These are phyloP conservation scores for Triops longicaudatus DNA, from an alignment of 1,140 invertebrate genomes.

Conservation along the genomic window DNA sequence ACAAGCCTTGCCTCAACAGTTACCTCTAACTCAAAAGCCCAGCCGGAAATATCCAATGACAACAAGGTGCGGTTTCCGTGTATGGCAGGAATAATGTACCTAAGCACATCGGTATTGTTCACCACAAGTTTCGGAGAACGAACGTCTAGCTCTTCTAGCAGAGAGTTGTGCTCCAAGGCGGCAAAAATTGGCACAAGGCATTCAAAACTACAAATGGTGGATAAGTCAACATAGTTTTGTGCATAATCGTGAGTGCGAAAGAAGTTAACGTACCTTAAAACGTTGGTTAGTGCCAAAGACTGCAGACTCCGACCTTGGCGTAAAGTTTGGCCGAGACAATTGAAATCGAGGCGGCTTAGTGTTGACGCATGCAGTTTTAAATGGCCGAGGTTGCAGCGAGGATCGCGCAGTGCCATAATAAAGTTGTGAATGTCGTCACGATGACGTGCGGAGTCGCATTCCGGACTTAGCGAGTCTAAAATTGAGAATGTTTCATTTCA, in stretches of 20 bases:
- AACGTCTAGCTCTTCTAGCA: neutral
- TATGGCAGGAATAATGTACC: neutral
- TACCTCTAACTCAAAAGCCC: neutral
- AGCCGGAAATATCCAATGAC: neutral
- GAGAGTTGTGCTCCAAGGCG: neutral
- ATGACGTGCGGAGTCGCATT: neutral
- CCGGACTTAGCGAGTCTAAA: neutral
- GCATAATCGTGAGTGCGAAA: neutral
- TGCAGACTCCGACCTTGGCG: neutral
- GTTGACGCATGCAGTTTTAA: neutral
- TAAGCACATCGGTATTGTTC: neutral
- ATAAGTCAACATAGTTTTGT: neutral
- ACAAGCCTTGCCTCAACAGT: neutral
- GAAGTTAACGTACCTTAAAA: neutral
- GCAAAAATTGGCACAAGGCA: neutral
- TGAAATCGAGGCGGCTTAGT: neutral
- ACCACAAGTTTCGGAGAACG: neutral
- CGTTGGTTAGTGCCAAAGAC: neutral
- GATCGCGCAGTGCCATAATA: neutral
- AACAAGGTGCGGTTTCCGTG: neutral
- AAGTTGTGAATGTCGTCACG: neutral
- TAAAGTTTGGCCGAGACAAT: neutral
- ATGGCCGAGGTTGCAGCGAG: neutral
- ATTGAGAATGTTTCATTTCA: neutral
- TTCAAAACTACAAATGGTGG: neutral